Conservation (phyloP, 2,797 vertebrate species). For the Fratercula arctica region DNA sequence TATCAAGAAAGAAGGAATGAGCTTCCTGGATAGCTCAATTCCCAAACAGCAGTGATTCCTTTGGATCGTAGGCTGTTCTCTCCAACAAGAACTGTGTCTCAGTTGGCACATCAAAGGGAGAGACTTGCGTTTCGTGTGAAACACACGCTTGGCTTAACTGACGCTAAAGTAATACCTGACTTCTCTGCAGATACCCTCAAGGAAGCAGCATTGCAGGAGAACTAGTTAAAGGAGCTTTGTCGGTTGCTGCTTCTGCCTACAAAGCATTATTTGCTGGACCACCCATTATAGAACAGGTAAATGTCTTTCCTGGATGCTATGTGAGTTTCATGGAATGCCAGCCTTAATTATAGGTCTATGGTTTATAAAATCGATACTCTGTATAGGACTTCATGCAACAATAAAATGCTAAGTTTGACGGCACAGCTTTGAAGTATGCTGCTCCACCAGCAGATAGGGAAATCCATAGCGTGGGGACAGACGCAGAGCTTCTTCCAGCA, state of each 20-base stretch:
- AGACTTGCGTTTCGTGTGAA: neutral
- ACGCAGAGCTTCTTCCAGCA: neutral
- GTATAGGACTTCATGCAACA: neutral
- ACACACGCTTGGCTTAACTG: neutral
- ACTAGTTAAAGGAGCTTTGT: slow-evolving; percentile 93
- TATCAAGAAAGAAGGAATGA: neutral
- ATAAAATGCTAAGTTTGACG: neutral
- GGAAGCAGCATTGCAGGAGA: slow-evolving; percentile 90
- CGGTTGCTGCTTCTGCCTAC: slow-evolving; percentile 95
- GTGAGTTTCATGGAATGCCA: neutral
- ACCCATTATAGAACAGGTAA: slow-evolving; percentile 86
- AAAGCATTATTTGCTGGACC: slow-evolving; percentile 96
- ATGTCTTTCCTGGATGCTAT: neutral
- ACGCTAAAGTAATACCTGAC: neutral
- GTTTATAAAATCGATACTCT: neutral
- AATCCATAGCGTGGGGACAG: neutral
- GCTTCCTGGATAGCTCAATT: neutral
- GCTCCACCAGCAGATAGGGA: neutral
- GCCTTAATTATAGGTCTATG: neutral
- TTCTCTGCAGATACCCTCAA: slow-evolving; percentile 66
- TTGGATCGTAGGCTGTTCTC: neutral
- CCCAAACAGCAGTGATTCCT: neutral
- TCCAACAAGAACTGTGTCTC: neutral
- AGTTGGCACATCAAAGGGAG: neutral
- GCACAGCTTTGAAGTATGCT: neutral